phyloP scores from a whole-genome alignment of 2,113 vertebrate genomes.

The Morone chrysops region DNA sequence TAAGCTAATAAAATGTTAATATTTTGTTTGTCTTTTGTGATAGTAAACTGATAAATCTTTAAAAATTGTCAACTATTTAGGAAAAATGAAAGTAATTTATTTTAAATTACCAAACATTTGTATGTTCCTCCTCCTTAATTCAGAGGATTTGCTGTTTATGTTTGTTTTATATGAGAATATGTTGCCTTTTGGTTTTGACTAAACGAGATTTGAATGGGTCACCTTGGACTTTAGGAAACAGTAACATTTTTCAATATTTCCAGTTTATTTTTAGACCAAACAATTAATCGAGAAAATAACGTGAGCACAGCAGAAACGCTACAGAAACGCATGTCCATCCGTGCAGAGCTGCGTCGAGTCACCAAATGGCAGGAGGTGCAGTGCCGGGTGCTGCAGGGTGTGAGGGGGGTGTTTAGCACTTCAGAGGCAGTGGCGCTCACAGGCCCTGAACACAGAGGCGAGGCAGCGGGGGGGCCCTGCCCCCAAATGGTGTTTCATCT shows the following conservation, averaged over 20 bases:
- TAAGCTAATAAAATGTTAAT: background rate
- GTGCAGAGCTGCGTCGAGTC: slow-evolving; percentile 35
- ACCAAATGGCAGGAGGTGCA: slow-evolving; percentile 81
- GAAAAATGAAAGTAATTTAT: background rate
- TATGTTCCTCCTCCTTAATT: too few species aligned
- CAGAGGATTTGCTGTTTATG: background rate
- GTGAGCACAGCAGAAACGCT: background rate
- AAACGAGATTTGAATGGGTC: background rate
- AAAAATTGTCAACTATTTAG: too few species aligned
- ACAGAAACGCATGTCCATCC: background rate
- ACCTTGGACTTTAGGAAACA: background rate
- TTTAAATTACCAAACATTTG: background rate
- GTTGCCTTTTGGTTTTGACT: background rate
- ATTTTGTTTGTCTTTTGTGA: background rate
- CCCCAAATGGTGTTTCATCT: slow-evolving; percentile 86
- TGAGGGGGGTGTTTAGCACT: slow-evolving; percentile 72
- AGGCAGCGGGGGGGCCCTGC: slow-evolving; percentile 74
- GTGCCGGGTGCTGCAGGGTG: slow-evolving; percentile 58
- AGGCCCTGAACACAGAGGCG: slow-evolving; percentile 76
- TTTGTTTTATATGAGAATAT: background rate
- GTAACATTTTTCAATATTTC: background rate
- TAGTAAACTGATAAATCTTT: too few species aligned
- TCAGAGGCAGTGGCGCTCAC: slow-evolving; percentile 75
- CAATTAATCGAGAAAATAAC: background rate
- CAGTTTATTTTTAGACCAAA: background rate